Evolutionary conservation across 1,140 invertebrate species (phyloP), one percentile per base, ranked within the genome.

Genomic region (Cyclina sinensis): DNA sequence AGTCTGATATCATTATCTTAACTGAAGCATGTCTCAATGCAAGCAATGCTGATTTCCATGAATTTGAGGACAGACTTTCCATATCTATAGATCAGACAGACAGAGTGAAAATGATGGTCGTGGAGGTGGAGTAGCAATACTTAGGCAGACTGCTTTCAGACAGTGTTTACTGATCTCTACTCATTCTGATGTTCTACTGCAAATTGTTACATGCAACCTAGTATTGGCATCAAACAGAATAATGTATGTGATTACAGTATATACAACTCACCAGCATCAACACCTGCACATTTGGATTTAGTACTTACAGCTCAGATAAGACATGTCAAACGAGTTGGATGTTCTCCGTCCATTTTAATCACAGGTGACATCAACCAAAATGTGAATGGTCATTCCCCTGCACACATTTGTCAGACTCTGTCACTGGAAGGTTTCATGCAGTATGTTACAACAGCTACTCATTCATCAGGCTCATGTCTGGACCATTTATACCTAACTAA

Each of bases 21-120:
- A 86, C 70, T 24, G 84, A 86, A 59, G 59, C 84, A 78, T 86
- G 84, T 70, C 73, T 76, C 43, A 35, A 35, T 35, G 30, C 43
- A n/a, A 74, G 68, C 27, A 85, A 70, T 51, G 32, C 62, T 73
- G 37, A 54, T 24, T 73, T 51, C 82, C 37, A 37, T 37, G 37
- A 30, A 18, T n/a, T 51, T 48, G n/a, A n/a, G n/a, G n/a, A n/a
- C 39, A 24, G 30, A 37, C 30, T 7, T 74, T 37, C 30, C 21
- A 86, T 27, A 70, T 86, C 24, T 39, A 39, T 51, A 74, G 84
- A 62, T 16, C 37, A 11, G 83, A 86, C 27, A 76, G 57, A 46
- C 68, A 12, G 12, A 43, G 48, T 54, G 46, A 37, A 59, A 32
- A 43, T 78, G 37, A 24, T 78, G 39, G 73, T 30, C 12, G 43